phyloP scores from a whole-genome alignment of 2,888 invertebrate genomes.

The Hipparchia sbordonii region DNA sequence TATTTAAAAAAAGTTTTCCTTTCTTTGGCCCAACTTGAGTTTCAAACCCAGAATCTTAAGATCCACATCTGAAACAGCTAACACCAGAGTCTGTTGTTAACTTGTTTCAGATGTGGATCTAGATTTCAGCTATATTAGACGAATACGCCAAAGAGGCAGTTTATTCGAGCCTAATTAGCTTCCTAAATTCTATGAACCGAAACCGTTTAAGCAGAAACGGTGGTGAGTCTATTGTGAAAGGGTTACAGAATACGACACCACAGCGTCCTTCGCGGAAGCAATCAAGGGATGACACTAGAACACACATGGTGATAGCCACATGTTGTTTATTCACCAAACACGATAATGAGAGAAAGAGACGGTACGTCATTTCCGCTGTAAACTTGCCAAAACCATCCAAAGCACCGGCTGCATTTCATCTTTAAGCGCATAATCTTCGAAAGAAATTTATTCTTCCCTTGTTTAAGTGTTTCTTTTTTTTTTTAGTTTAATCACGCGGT shows the following conservation, averaged over 20 bases:
- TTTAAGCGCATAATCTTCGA: slow-evolving; percentile 23
- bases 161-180: background rate
- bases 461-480: slow-evolving; percentile 20
- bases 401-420: slow-evolving; percentile 37
- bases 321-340: slow-evolving; percentile 34
- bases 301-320: slow-evolving; percentile 14
- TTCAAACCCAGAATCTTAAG: too few relatives aligned
- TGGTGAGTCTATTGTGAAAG: slow-evolving; percentile 6
- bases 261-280: slow-evolving; percentile 33
- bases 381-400: slow-evolving; percentile 33
- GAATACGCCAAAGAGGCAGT: too few relatives aligned
- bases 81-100: too few relatives aligned
- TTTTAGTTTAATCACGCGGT: slow-evolving; percentile 18
- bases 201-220: background rate
- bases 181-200: background rate
- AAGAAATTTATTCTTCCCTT: slow-evolving; percentile 41
- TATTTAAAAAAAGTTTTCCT: too few relatives aligned
- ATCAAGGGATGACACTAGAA: slow-evolving; percentile 5
- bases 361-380: slow-evolving; percentile 36
- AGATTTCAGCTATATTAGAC: too few relatives aligned
- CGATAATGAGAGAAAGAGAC: slow-evolving; percentile 34
- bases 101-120: too few relatives aligned
- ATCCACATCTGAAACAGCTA: too few relatives aligned
- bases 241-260: slow-evolving; percentile 20
- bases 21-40: too few relatives aligned